Conservation (phyloP, 53 echinoderm and acorn worm species). For the Patiria pectinifera region DNA sequence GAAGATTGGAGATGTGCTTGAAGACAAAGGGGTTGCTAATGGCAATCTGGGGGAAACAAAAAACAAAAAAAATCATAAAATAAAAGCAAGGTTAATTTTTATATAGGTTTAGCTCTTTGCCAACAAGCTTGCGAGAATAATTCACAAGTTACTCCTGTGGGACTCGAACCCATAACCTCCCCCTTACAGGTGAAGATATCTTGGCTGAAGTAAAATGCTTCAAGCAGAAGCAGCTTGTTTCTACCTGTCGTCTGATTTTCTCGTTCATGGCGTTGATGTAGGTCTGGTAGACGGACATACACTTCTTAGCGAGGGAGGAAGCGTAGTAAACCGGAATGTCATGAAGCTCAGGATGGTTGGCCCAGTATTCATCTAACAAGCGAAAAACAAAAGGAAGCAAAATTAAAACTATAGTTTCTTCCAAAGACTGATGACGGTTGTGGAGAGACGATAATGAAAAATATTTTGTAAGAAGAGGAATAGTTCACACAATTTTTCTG, state of each 20-base stretch:
- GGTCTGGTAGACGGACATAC: conserved; percentile 97
- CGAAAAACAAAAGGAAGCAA: conserved; percentile 4
- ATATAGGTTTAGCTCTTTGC: too few relatives aligned
- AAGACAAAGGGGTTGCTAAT: conserved; percentile 97
- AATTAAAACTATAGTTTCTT: too few relatives aligned
- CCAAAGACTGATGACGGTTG: too few relatives aligned
- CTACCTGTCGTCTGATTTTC: conserved; percentile 95
- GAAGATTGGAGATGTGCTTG: conserved; percentile 98
- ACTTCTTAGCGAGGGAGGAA: conserved; percentile 94
- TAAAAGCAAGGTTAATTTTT: not conserved
- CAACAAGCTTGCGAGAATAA: too few relatives aligned
- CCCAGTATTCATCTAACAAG: conserved; percentile 93
- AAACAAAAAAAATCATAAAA: not conserved
- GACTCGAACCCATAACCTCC: too few relatives aligned
- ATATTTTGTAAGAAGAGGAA: too few relatives aligned
- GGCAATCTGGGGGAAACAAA: conserved; percentile 72
- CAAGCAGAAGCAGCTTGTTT: too few relatives aligned
- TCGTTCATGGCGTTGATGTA: conserved; percentile 99
- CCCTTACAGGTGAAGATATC: too few relatives aligned
- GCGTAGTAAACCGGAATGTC: conserved; percentile 98
- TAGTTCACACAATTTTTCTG: too few relatives aligned
- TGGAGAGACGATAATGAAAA: too few relatives aligned
- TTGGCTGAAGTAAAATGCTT: too few relatives aligned
- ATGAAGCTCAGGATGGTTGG: conserved; percentile 95
- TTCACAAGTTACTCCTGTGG: too few relatives aligned